These are phyloP conservation scores for Diplazon laetatorius DNA, from an alignment of 2,888 invertebrate species.

Conservation along the genomic window DNA sequence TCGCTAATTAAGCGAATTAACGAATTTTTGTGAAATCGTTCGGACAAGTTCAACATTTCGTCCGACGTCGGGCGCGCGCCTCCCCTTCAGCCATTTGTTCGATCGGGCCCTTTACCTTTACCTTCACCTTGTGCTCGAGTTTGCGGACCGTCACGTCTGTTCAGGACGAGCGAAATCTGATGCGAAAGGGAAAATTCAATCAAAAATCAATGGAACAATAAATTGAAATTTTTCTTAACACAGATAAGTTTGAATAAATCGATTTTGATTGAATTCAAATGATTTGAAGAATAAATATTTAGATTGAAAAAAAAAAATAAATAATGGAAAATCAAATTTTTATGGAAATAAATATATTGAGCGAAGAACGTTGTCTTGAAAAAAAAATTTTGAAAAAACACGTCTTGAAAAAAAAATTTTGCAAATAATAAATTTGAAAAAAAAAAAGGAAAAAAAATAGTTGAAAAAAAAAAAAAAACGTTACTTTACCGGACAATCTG, in stretches of 20 bases:
- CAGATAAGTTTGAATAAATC: too few species aligned
- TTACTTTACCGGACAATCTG: conserved; percentile 46
- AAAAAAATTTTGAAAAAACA: too few species aligned
- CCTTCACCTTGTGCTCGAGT: conserved; percentile 46
- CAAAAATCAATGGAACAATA: too few species aligned
- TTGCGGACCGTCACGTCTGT: conserved; percentile 46
- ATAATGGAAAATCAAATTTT: too few species aligned
- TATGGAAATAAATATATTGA: neutral
- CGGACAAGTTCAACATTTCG: neutral
- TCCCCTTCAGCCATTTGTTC: too few species aligned
- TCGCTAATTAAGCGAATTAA: neutral
- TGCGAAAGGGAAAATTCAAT: conserved; percentile 52
- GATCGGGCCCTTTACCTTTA: too few species aligned
- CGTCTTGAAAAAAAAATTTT: neutral
- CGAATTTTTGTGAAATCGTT: conserved; percentile 9
- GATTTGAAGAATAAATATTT: too few species aligned
- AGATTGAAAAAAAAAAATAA: too few species aligned
- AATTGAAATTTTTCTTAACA: too few species aligned
- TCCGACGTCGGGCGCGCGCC: too few species aligned
- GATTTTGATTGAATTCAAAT: too few species aligned
- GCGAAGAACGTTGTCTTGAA: too few species aligned
- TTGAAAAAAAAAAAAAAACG: conserved; percentile 13
- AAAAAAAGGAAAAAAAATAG: conserved; percentile 1
- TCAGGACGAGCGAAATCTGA: conserved; percentile 47
- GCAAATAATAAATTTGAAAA: neutral